These are phyloP conservation scores for Sus cebifrons DNA, from an alignment of 2,797 vertebrate genomes.

Conservation along the genomic window DNA sequence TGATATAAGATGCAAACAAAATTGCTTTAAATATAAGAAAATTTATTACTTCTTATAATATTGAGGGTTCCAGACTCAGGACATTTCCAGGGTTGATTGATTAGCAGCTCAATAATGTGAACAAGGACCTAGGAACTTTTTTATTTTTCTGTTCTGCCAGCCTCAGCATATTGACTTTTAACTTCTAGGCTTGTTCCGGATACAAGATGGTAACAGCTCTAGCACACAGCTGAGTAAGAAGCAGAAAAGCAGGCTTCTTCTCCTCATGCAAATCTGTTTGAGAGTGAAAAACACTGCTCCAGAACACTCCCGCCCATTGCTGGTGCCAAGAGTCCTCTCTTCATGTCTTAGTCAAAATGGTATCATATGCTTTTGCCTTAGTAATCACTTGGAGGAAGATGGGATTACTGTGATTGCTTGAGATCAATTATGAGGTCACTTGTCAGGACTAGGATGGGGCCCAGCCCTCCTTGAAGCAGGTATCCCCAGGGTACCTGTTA, in stretches of 20 bases:
- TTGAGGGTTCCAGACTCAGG: not conserved
- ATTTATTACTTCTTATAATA: conserved; percentile 27
- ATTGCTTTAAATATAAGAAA: conserved; percentile 6
- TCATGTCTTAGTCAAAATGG: not conserved
- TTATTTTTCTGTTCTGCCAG: conserved; percentile 7
- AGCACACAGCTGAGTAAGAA: not conserved
- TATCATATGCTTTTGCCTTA: not conserved
- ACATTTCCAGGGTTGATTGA: not conserved
- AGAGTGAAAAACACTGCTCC: not conserved
- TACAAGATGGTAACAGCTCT: not conserved
- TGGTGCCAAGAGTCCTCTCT: not conserved
- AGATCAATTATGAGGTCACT: not conserved
- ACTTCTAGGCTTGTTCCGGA: not conserved
- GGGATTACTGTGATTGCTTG: not conserved
- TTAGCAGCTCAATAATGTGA: not conserved
- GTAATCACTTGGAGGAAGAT: not conserved
- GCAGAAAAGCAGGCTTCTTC: not conserved
- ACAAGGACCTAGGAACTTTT: no score
- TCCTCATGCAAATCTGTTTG: not conserved
- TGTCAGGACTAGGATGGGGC: not conserved
- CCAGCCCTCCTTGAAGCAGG: not conserved
- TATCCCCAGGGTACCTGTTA: not conserved
- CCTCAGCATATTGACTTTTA: not conserved
- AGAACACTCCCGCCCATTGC: not conserved
- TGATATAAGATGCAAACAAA: not conserved